Percentiles rank a stretch among this genome's conserved stretches.
phyloP scores from a whole-genome alignment of 2,797 vertebrate species.

The Megaceryle alcyon region DNA sequence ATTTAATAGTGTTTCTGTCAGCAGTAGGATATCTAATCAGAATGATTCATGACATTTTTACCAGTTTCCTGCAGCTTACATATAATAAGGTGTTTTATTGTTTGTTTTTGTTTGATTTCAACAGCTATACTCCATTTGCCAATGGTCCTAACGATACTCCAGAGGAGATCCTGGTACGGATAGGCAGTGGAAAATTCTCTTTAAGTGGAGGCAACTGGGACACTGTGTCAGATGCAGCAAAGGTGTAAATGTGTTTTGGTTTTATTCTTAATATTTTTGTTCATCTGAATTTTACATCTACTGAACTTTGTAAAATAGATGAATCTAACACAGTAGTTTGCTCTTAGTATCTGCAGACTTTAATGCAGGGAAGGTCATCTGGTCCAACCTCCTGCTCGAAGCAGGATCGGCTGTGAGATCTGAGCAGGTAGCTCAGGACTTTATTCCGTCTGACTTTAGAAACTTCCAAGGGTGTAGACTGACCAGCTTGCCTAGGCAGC shows the following conservation, averaged over 20 bases:
- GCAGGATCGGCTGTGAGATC: not conserved
- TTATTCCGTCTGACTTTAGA: not conserved
- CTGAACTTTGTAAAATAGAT: not conserved
- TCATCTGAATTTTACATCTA: not conserved
- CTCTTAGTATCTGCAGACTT: not conserved
- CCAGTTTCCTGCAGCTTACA: not conserved
- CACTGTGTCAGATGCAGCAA: slow-evolving; percentile 94
- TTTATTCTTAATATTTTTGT: not conserved
- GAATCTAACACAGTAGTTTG: not conserved
- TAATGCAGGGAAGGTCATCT: not conserved
- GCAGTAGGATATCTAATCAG: not conserved
- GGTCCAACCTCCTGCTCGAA: not conserved
- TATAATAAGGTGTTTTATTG: not conserved
- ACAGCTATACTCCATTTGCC: slow-evolving; percentile 94
- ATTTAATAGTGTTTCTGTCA: not conserved
- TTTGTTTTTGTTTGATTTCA: not conserved
- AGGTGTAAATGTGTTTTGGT: slow-evolving; percentile 82
- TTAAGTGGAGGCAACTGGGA: slow-evolving; percentile 98
- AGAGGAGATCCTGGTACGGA: slow-evolving; percentile 94
- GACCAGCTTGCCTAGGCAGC: not conserved
- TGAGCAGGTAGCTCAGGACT: not conserved
- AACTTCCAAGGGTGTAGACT: not conserved
- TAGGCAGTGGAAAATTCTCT: slow-evolving; percentile 96
- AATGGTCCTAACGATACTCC: slow-evolving; percentile 97
- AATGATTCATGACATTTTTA: not conserved